phyloP scores from a whole-genome alignment of 2,113 vertebrate genomes.

The Zootoca vivipara region DNA sequence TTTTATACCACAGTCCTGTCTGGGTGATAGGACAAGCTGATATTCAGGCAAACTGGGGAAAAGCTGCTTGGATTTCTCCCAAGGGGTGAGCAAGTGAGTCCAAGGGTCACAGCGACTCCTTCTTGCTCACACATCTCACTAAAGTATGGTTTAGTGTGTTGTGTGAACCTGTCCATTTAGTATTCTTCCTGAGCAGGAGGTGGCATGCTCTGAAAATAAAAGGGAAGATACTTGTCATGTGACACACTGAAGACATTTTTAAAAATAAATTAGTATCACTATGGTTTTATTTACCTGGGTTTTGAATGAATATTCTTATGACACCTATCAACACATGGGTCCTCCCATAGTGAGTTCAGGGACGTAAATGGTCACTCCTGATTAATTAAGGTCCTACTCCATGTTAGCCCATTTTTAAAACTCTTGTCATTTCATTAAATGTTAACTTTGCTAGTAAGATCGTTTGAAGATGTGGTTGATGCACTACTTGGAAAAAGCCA shows the following conservation, averaged over 20 bases:
- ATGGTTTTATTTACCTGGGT: slow-evolving; percentile 47
- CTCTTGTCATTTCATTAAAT: slow-evolving; percentile 57
- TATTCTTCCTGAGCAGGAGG: not conserved
- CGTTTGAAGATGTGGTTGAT: slow-evolving; percentile 26
- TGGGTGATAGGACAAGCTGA: no score
- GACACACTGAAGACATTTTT: not conserved
- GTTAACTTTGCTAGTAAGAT: slow-evolving; percentile 52
- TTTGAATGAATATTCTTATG: slow-evolving; percentile 41
- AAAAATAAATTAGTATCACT: not conserved
- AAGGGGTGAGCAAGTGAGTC: no score
- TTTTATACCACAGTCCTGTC: no score
- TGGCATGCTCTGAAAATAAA: not conserved
- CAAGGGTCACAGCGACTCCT: no score
- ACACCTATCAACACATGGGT: slow-evolving; percentile 41
- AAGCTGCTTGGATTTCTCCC: no score
- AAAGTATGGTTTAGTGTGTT: no score
- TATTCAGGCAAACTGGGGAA: no score
- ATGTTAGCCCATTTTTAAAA: slow-evolving; percentile 46
- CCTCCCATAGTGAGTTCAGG: slow-evolving; percentile 36
- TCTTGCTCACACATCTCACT: no score
- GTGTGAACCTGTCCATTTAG: not conserved
- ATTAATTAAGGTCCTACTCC: slow-evolving; percentile 52
- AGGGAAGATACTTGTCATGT: not conserved
- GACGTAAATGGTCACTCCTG: slow-evolving; percentile 52
- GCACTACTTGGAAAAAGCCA: slow-evolving; percentile 25